Evolutionary conservation across 2,113 vertebrate species (phyloP).

Genomic region (Romanogobio albipinnatus): DNA sequence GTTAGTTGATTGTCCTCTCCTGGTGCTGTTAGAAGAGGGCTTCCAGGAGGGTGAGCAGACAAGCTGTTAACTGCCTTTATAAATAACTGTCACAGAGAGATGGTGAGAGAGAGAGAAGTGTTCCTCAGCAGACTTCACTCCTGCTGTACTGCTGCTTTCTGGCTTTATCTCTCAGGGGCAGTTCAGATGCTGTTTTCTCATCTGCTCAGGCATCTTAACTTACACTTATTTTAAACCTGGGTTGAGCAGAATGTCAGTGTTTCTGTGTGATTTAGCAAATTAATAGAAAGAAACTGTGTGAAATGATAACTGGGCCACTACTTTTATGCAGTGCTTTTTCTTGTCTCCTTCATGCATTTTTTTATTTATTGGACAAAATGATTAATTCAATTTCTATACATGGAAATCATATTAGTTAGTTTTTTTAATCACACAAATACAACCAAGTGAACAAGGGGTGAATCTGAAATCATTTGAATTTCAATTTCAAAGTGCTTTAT

Average conservation of each 20-base stretch:
- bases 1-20: conserved; percentile 61
- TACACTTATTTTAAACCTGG: conserved; percentile 46
- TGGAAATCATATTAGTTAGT: neutral
- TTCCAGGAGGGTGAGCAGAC: conserved; percentile 66
- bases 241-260: conserved; percentile 59
- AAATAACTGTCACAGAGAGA: conserved; percentile 69
- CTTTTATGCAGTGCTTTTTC: conserved; percentile 20
- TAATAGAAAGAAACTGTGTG: conserved; percentile 15
- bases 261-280: conserved; percentile 29
- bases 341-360: neutral
- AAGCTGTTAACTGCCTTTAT: conserved; percentile 71
- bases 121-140: conserved; percentile 39
- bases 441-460: neutral
- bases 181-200: conserved; percentile 40
- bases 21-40: conserved; percentile 51
- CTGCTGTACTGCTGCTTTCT: conserved; percentile 53
- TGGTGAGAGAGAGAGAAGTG: conserved; percentile 9
- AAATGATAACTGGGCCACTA: neutral
- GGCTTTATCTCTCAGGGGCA: neutral
- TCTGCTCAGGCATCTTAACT: conserved; percentile 18
- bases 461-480: neutral
- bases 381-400: neutral
- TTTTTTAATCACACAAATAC: neutral
- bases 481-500: neutral
- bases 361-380: neutral